These are phyloP conservation scores for Artibeus lituratus DNA, from an alignment of 2,797 vertebrate species.

Conservation along the genomic window DNA sequence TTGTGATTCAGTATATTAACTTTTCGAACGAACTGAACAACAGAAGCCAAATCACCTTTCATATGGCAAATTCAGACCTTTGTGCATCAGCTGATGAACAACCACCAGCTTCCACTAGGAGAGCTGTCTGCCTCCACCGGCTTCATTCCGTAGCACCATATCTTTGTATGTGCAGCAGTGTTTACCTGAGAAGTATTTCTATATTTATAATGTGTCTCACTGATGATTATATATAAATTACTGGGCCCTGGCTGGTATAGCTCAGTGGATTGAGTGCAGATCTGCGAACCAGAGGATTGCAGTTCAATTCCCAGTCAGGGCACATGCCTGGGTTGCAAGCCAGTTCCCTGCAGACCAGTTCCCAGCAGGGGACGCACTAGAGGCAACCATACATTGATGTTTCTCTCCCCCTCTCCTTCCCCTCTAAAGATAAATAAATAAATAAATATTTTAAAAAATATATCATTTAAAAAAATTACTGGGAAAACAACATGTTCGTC, in stretches of 20 bases:
- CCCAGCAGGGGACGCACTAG: too few relatives aligned
- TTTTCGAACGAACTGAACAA: conserved; percentile 25
- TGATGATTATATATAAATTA: not conserved
- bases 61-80: not conserved
- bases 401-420: too few relatives aligned
- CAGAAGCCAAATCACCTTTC: not conserved
- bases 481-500: not conserved
- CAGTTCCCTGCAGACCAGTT: too few relatives aligned
- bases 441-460: too few relatives aligned
- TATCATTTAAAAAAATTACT: too few relatives aligned
- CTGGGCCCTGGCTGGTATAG: too few relatives aligned
- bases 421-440: too few relatives aligned
- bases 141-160: rapidly evolving
- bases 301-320: too few relatives aligned
- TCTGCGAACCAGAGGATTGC: too few relatives aligned
- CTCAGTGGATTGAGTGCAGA: too few relatives aligned
- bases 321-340: too few relatives aligned
- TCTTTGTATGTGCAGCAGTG: not conserved
- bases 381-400: too few relatives aligned
- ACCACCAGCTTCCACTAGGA: not conserved
- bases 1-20: not conserved
- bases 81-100: not conserved
- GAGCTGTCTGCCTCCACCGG: not conserved
- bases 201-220: not conserved
- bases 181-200: not conserved